Base-by-base conservation (phyloP, 2,797 vertebrate genomes). In the Tenualosa ilisha region DNA sequence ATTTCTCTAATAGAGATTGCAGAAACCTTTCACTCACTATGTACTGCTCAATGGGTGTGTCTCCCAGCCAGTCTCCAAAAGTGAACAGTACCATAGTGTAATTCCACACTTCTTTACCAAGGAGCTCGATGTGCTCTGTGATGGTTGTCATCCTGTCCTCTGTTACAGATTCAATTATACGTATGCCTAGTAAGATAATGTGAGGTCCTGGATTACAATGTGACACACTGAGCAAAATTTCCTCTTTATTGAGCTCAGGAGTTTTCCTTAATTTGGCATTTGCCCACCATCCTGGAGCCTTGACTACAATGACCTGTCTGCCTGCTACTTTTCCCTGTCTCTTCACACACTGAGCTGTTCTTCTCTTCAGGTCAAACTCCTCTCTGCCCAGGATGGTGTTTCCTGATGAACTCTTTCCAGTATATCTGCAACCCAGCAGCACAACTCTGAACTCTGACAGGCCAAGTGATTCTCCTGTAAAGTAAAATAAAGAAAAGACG, bases 251-350 rank as follows among this genome's bases (percentile, higher is more conserved):
- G 65, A 72, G 8, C 31, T 75, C 31, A 15, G 37, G 3, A 43
- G 37, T 75, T 37, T 20, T 7, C 43, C 3, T 37, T 37, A 75
- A 13, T 3, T 37, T 43, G 37, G 3, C 4, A 43, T 75, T 15
- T 3, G 1, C 6, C 4, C 12, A 17, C 26, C 26, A 75, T 40
- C 68, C 68, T 17, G 68, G 31, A 6, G 31, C 37, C 13, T 75
- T 17, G 1, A 75, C 68, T 20, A 75, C 68, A 20, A 37, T 75
- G 68, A 75, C 15, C 31, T 75, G 68, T 75, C 37, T 75, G 31
- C 68, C 68, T 40, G 68, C 68, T 75, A 75, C 37, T 75, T 75
- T 37, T 75, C 68, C 68, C 37, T 68, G 63, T 68, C 63, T 68
- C 59, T 61, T 61, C 59, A 61, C 59, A 61, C 59, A 61, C 22